Evolutionary conservation across 2,888 invertebrate species (phyloP).

Genomic region (Malachius bipustulatus): DNA sequence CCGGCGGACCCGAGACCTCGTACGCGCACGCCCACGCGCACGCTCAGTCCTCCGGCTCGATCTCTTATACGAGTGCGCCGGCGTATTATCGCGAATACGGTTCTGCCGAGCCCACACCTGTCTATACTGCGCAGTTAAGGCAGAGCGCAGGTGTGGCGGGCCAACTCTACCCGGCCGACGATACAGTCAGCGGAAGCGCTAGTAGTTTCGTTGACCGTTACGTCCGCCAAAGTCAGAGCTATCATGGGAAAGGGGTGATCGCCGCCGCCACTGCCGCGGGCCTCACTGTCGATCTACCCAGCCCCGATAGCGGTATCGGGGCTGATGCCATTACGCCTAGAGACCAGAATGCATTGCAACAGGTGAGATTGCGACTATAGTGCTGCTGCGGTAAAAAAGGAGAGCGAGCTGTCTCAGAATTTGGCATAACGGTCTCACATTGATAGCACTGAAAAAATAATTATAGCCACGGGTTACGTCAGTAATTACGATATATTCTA

Average conservation of each 20-base stretch:
- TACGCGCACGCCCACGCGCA: slow-evolving; percentile 37
- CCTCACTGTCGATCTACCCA: slow-evolving; percentile 86
- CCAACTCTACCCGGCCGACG: slow-evolving; percentile 43
- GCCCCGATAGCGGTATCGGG: slow-evolving; percentile 92
- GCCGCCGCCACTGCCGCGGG: slow-evolving; percentile 66
- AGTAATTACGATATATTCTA: no score
- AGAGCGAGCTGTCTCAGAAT: no score
- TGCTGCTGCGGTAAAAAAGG: no score
- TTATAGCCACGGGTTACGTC: no score
- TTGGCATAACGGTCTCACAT: no score
- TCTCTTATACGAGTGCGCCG: slow-evolving; percentile 30
- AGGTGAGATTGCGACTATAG: slow-evolving; percentile 50
- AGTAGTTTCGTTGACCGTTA: slow-evolving; percentile 58
- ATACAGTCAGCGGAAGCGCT: slow-evolving; percentile 41
- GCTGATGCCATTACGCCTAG: slow-evolving; percentile 86
- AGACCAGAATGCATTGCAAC: slow-evolving; percentile 80
- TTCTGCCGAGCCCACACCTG: slow-evolving; percentile 73
- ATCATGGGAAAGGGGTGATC: slow-evolving; percentile 58
- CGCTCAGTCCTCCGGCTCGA: slow-evolving; percentile 33
- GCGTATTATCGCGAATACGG: slow-evolving; percentile 52
- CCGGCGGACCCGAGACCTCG: slow-evolving; percentile 30
- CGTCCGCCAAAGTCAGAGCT: slow-evolving; percentile 49
- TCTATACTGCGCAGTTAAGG: slow-evolving; percentile 21
- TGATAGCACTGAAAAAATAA: no score
- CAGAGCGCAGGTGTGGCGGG: slow-evolving; percentile 46